Conservation (phyloP, 2,113 vertebrate genomes). For the Chlamydotis undulata region DNA sequence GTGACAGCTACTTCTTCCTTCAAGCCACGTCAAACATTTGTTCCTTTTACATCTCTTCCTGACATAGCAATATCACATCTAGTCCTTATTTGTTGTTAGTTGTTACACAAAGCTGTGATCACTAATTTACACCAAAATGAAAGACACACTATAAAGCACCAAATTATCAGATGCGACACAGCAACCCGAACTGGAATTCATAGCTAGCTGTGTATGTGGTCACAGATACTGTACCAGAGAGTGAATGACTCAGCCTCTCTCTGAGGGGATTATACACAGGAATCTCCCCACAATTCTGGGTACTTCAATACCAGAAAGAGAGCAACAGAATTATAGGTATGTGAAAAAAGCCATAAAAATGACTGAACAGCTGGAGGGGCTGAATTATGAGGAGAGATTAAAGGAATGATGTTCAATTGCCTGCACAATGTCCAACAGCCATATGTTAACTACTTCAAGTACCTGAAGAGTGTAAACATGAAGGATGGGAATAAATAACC, state of each 20-base stretch:
- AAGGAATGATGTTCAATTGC: conserved; percentile 7
- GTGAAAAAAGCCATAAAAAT: neutral
- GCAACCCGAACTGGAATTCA: neutral
- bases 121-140: neutral
- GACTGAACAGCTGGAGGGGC: neutral
- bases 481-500: neutral
- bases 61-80: neutral
- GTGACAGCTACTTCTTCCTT: neutral
- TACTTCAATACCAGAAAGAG: neutral
- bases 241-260: neutral
- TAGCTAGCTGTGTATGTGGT: neutral
- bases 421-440: neutral
- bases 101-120: neutral
- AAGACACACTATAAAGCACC: neutral
- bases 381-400: conserved; percentile 5
- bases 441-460: neutral
- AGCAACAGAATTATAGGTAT: neutral
- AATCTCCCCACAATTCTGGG: neutral
- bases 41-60: neutral
- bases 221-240: neutral
- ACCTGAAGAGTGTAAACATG: neutral
- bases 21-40: neutral
- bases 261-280: neutral
- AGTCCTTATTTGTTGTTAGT: neutral
- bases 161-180: neutral